Evolutionary conservation across 2,888 invertebrate genomes (phyloP), one percentile per base, ranked within the genome.

Genomic region (Cheilosia vernalis): DNA sequence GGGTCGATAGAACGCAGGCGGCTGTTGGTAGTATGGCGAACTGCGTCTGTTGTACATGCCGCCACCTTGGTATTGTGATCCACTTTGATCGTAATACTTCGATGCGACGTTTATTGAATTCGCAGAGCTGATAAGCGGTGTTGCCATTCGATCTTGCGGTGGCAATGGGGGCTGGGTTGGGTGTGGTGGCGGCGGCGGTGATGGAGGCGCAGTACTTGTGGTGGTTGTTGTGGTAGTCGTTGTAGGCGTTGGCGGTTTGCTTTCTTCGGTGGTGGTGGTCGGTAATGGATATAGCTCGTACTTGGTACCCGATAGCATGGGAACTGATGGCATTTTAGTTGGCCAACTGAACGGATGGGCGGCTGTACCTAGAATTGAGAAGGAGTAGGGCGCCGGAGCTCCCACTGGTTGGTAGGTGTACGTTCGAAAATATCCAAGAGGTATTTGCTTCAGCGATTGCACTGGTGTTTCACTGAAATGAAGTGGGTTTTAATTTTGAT

Each of bases 391-490:
- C 33, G 88, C 88, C 3, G 70, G 73, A 19, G 89, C 89, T 3
- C 89, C 82, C 37, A 91, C 67, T 2, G 91, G 91, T 55, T 91
- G 91, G 58, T 92, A 91, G 5, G 91, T 91, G 87, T 91, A 92
- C 0, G 92, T 91, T 19, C 91, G 91, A 73, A 92, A 91, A 69
- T 91, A 91, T 44, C 91, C 91, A 37, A 91, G 88, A 2, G 91
- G 91, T 0, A 91, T 90, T 86, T 91, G 91, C 40, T 91, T 91
- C 53, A 91, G 77, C 27, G 89, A 30, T 33, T 87, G 85, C 4
- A 88, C 82, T 1, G 86, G 86, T 9, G 78, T 15, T 37, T 86
- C 86, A 17, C 86, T 86, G n/a, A 2, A 60, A 63, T 6, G 27
- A 13, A 21, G 27, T 13, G 9, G 7, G 6, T 9, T 19, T 44